Conservation (phyloP, 2,797 vertebrate genomes). For the Rhinella marina region DNA sequence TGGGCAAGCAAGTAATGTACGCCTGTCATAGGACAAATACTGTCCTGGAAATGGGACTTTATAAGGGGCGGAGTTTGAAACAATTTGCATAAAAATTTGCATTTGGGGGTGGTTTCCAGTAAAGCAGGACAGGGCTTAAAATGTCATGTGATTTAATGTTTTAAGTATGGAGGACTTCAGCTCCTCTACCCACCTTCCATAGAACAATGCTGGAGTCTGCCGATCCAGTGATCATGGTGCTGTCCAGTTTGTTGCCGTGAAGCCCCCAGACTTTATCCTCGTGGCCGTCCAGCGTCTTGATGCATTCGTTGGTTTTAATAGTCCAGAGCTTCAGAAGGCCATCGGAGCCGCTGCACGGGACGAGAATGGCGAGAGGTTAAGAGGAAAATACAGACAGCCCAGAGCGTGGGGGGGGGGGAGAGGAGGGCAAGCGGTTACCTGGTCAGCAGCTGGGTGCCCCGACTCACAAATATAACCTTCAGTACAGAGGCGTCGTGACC, state of each 20-base stretch:
- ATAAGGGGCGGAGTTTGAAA: too few species aligned
- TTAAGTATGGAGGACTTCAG: background rate
- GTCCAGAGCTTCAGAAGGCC: conserved; percentile 97
- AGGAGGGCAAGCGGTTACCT: conserved; percentile 73
- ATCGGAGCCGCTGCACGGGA: conserved; percentile 83
- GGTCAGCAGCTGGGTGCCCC: conserved; percentile 90
- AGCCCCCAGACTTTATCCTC: conserved; percentile 97
- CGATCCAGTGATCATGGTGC: conserved; percentile 85
- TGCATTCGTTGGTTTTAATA: conserved; percentile 94
- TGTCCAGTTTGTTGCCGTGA: conserved; percentile 83
- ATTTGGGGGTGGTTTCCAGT: too few species aligned
- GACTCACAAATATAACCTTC: conserved; percentile 90
- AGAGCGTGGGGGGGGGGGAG: too few species aligned
- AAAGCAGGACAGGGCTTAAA: background rate
- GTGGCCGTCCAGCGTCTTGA: conserved; percentile 91
- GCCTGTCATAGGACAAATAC: too few species aligned
- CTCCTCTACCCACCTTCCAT: conserved; percentile 81
- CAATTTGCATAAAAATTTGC: too few species aligned
- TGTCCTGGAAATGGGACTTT: too few species aligned
- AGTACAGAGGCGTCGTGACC: conserved; percentile 95
- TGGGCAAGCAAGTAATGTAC: too few species aligned
- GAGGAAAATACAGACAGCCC: background rate
- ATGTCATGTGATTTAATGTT: background rate
- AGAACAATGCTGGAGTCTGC: conserved; percentile 87
- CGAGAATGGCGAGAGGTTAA: background rate